phyloP scores from a whole-genome alignment of 2,113 vertebrate genomes.

The Setophaga coronata region DNA sequence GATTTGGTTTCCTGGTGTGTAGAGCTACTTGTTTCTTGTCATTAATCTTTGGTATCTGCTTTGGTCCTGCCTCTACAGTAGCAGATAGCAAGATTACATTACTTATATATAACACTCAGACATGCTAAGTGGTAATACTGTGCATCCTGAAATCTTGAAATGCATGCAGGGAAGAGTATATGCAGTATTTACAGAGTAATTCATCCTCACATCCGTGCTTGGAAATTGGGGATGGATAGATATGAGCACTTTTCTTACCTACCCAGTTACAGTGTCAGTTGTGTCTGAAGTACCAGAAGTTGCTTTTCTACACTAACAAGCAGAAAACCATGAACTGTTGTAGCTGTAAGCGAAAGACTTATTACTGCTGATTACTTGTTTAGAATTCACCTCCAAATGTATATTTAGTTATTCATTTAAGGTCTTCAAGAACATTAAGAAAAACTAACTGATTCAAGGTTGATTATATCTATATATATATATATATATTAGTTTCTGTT shows the following conservation, averaged over 20 bases:
- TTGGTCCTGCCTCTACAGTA: not conserved
- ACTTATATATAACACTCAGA: not conserved
- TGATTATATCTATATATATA: not conserved
- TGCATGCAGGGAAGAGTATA: not conserved
- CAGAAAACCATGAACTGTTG: not conserved
- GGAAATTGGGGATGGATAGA: not conserved
- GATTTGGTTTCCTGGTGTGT: not conserved
- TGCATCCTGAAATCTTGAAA: not conserved
- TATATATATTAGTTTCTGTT: not conserved
- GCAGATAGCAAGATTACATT: not conserved
- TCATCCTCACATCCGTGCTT: not conserved
- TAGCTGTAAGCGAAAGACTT: not conserved
- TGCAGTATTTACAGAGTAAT: not conserved
- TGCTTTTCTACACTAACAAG: not conserved
- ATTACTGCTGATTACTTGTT: not conserved
- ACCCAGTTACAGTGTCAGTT: not conserved
- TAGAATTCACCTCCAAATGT: not conserved
- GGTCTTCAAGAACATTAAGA: not conserved
- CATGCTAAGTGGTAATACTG: not conserved
- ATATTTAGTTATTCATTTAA: not conserved
- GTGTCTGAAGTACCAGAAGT: not conserved
- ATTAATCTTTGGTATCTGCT: not conserved
- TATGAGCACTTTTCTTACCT: not conserved
- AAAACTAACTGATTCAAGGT: not conserved
- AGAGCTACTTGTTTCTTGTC: not conserved